Percentiles rank a stretch among this genome's conserved stretches.
Evolutionary conservation across 1,140 invertebrate species (phyloP).

Genomic region (Gryllus bimaculatus): DNA sequence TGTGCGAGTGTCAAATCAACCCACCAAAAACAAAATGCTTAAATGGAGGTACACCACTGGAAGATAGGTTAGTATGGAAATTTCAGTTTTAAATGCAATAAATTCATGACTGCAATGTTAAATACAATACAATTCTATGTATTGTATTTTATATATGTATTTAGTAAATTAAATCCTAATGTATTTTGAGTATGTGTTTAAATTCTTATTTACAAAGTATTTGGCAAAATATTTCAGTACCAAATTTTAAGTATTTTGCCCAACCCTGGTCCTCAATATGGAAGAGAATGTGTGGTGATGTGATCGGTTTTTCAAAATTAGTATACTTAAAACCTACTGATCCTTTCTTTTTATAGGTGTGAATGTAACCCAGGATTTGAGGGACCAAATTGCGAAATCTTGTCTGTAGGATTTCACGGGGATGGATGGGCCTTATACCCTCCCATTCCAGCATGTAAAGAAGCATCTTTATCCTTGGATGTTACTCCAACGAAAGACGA

Average conservation of each 20-base stretch:
- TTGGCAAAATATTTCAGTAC: too few relatives aligned
- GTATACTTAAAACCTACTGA: background rate
- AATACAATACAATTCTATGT: too few relatives aligned
- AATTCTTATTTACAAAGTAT: too few relatives aligned
- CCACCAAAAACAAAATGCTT: constrained; percentile 45
- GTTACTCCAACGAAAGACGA: constrained; percentile 59
- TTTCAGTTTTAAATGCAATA: too few relatives aligned
- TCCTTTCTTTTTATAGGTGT: constrained; percentile 38
- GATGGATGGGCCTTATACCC: constrained; percentile 84
- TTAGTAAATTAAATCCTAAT: too few relatives aligned
- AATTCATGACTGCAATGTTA: too few relatives aligned
- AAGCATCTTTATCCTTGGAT: constrained; percentile 67
- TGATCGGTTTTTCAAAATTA: too few relatives aligned
- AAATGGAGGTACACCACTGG: constrained; percentile 59
- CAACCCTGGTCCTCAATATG: too few relatives aligned
- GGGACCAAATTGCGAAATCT: constrained; percentile 82
- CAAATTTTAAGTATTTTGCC: too few relatives aligned
- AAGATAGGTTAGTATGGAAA: constrained; percentile 25
- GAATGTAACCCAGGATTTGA: constrained; percentile 56
- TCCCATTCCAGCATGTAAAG: constrained; percentile 63
- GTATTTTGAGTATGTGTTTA: too few relatives aligned
- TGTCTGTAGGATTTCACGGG: constrained; percentile 76
- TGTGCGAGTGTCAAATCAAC: constrained; percentile 55
- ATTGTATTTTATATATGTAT: too few relatives aligned
- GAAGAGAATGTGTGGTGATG: too few relatives aligned